Percentiles rank a stretch among this genome's conserved stretches.
Evolutionary conservation across 2,888 invertebrate genomes (phyloP).

Genomic region (Trilocha varians): DNA sequence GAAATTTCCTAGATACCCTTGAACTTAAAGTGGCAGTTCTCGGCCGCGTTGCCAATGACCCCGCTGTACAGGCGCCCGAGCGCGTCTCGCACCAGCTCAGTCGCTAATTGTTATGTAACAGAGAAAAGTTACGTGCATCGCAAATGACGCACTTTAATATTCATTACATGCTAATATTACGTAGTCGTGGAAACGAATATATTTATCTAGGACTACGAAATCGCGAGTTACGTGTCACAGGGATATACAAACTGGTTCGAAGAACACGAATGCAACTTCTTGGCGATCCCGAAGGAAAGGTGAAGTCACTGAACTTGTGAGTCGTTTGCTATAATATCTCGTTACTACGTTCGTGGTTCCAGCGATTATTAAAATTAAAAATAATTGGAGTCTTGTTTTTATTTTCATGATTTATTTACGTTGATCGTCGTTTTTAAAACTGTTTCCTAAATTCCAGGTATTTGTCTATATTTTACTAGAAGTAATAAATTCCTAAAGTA

Average conservation of each 20-base stretch:
- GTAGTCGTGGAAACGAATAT: constrained; percentile 24
- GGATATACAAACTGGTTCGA: constrained; percentile 65
- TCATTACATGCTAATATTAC: constrained; percentile 39
- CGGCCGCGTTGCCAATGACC: constrained; percentile 76
- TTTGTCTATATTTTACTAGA: too few species aligned
- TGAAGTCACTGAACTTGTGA: constrained; percentile 66
- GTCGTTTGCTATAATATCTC: constrained; percentile 57
- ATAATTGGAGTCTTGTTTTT: constrained; percentile 2
- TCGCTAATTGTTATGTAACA: constrained; percentile 70
- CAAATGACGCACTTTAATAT: constrained; percentile 39
- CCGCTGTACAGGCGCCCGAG: constrained; percentile 71
- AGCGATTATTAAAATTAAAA: constrained; percentile 59
- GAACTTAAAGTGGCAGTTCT: constrained; percentile 73
- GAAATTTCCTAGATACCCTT: constrained; percentile 53
- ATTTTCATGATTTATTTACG: neutral
- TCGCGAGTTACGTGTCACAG: constrained; percentile 39
- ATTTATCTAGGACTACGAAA: constrained; percentile 39
- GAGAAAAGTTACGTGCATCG: constrained; percentile 45
- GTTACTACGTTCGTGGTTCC: constrained; percentile 60
- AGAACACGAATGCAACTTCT: constrained; percentile 59
- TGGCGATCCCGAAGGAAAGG: constrained; percentile 61
- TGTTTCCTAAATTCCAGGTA: too few species aligned
- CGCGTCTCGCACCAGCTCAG: constrained; percentile 34
- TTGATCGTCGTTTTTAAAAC: neutral
- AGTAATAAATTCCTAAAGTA: too few species aligned